These are phyloP conservation scores for Heliocidaris tuberculata DNA, from an alignment of 35 echinoderm and acorn worm genomes.

Conservation along the genomic window DNA sequence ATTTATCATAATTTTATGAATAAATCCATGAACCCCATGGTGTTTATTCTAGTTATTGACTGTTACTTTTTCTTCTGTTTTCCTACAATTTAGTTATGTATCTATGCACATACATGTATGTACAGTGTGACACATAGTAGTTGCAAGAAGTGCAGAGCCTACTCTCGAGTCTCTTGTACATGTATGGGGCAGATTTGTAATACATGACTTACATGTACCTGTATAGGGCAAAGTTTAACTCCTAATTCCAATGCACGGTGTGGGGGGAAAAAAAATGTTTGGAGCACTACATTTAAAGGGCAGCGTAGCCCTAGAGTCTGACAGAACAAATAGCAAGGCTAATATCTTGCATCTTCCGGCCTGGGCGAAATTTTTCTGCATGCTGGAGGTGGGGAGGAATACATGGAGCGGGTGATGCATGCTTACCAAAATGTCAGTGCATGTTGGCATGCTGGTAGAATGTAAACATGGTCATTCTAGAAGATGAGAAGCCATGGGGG, in stretches of 20 bases:
- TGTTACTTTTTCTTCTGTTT: neutral
- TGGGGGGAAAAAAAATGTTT: neutral
- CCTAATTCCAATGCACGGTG: neutral
- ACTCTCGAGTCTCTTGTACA: neutral
- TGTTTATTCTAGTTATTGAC: neutral
- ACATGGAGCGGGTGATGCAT: neutral
- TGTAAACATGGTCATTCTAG: neutral
- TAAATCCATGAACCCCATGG: neutral
- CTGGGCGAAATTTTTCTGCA: neutral
- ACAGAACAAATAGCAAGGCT: slow-evolving; percentile 35
- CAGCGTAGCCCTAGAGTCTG: slow-evolving; percentile 21
- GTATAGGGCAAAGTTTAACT: slow-evolving; percentile 28
- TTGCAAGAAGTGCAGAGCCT: neutral
- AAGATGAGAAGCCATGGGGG: neutral
- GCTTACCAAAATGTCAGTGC: slow-evolving; percentile 4
- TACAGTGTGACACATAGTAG: neutral
- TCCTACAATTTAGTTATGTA: neutral
- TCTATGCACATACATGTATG: neutral
- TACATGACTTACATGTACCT: neutral
- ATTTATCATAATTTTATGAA: neutral
- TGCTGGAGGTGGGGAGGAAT: neutral
- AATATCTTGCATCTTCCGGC: slow-evolving; percentile 16
- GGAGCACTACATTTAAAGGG: slow-evolving; percentile 13
- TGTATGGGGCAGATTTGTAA: slow-evolving; percentile 5
- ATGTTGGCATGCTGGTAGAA: slow-evolving; percentile 10